Evolutionary conservation across 1,140 invertebrate species (phyloP), one percentile per base, ranked within the genome.

Genomic region (Achatina immaculata): DNA sequence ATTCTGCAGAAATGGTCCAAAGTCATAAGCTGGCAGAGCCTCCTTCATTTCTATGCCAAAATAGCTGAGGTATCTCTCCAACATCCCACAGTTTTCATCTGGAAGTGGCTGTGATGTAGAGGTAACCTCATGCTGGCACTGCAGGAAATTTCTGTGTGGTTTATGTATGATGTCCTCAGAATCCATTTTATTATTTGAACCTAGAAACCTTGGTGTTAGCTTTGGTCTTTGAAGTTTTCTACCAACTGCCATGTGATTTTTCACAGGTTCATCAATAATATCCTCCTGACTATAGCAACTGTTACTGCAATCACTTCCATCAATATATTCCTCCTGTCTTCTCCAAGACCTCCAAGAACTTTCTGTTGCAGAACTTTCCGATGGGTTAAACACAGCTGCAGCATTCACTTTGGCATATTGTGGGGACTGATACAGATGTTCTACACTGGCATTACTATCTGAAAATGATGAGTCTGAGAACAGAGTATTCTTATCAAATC

Each of bases 391-490:
- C 1, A 9, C 7, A 6, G 4, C 28, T 0, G n/a, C 58, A 28
- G 31, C n/a, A 62, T 62, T 62, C 31, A 4, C 0, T 62, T 31
- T 28, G 16, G 21, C 58, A 62, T 62, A 62, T 19, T 34, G 74
- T 38, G 82, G 78, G 24, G 82, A 73, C 28, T 68, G 68, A 55
- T 83, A 83, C 40, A 83, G 34, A 55, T 83, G 82, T 55, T 83
- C 82, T 16, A 83, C 82, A 40, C 82, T 80, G 48, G 77, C 75
- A 31, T 72, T 75, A n/a, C 38, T 78, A 73, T 83, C 78, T 38
- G 78, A 81, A 40, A 80, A 80, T 16, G 82, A 80, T n/a, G 82
- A 81, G 43, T 83, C 82, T 36, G 65, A 78, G 51, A 78, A 62
- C 38, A 80, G 34, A 0, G 21, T 21, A 21, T 81, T 38, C 38